Evolutionary conservation across 2,113 vertebrate species (phyloP), one percentile per base, ranked within the genome.

Genomic region (Ptilorrhoa leucosticta): DNA sequence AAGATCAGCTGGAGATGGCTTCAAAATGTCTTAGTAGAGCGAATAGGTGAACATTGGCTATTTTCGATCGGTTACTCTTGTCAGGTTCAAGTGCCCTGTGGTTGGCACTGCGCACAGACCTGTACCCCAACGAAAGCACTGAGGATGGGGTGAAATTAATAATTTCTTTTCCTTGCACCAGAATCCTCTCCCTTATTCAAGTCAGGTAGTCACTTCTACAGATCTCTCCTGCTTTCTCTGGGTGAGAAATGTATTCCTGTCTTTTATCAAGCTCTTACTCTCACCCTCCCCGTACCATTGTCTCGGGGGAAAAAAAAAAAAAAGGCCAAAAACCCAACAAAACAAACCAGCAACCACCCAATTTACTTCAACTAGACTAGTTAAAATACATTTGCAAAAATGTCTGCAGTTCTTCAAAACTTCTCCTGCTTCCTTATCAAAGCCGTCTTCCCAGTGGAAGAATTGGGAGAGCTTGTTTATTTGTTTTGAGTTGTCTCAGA

Each of bases 401-500:
- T 21, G 7, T 71, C 72, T 69, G 26, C 39, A 72, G 37, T 15
- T 48, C 35, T 70, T 89, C 77, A 70, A 40, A 96, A 95, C 94
- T 93, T 95, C 91, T 78, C 19, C 44, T 77, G 24, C 10, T 94
- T 82, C 23, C 28, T 91, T 50, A 51, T 40, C 40, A 57, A 81
- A 91, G 9, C n/a, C 80, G 87, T 64, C 69, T 78, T 87, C 45
- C 40, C 31, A 3, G 45, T 13, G 81, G 56, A 89, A 92, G 72
- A 21, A 47, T 57, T 27, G 50, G 28, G 9, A 48, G 15, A 78
- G 64, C 68, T 81, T 91, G 89, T 91, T 95, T 96, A 75, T 94
- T 96, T 96, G 96, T 83, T 92, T 94, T 69, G 83, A 35, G 31
- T 71, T 63, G 80, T n/a, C 89, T 86, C 39, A 63, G 72, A 91